Base-by-base conservation (phyloP, 2,797 vertebrate genomes). In the Phyllotis vaccarum region DNA sequence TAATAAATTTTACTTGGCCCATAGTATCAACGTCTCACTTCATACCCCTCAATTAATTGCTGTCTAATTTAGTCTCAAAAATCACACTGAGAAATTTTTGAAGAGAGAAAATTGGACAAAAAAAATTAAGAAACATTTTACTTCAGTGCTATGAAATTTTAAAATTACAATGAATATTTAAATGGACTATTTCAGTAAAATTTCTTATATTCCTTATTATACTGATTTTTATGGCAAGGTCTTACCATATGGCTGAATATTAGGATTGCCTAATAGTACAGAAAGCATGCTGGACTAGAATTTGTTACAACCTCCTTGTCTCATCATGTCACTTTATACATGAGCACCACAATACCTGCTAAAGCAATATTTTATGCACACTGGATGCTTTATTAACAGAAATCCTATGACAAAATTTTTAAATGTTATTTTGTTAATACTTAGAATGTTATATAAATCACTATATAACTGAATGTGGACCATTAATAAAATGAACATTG, bases 61-160 rank as follows among this genome's bases (percentile, higher is more conserved):
- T 86, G 22, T 80, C 2, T 54, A 93, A 60, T 46, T 90, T 78
- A 89, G 27, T 72, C 72, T 52, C 19, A 17, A 74, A 92, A 92
- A 52, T 76, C 66, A 91, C 54, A 85, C 43, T 66, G 9, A 92
- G 14, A 66, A 31, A 66, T 11, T 85, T 95, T 91, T 70, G 37
- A 83, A 94, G 75, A 74, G 10, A 52, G 9, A 88, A 19, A 86
- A 24, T 16, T 94, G 5, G 3, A 79, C 10, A 93, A 95, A 64
- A 8, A 89, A 16, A 96, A 94, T 37, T 24, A 94, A 93, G 54
- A 29, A 81, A 54, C 31, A 83, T 49, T 89, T 72, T 92, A 13
- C 27, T 93, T 92, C 89, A 89, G 64, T 64, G 6, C 46, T 93
- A 91, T 14, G 79, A 56, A 78, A 66, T 56, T 19, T 54, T 85